Evolutionary conservation across 1,140 invertebrate genomes (phyloP).

Genomic region (Homarus americanus): DNA sequence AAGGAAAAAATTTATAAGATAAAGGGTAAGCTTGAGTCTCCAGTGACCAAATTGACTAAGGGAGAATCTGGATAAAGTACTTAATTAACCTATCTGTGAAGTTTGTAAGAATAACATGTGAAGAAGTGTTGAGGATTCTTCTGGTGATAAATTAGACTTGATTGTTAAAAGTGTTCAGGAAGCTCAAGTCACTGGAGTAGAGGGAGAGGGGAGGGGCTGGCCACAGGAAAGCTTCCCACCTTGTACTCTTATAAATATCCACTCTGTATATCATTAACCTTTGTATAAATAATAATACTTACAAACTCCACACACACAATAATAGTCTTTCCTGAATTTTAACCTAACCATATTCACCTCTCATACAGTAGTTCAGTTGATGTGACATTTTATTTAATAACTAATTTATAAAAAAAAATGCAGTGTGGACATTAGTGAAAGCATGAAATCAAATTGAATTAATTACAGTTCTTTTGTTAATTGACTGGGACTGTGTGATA

Average conservation of each 20-base stretch:
- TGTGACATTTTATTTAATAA: background rate
- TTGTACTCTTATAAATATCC: slow-evolving; percentile 22
- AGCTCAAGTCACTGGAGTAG: background rate
- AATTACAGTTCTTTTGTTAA: slow-evolving; percentile 12
- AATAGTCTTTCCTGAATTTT: too few relatives aligned
- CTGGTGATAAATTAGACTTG: too few relatives aligned
- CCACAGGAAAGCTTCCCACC: slow-evolving; percentile 2
- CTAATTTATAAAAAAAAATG: background rate
- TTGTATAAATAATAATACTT: background rate
- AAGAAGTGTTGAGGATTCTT: too few relatives aligned
- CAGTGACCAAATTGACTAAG: too few relatives aligned
- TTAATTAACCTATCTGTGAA: too few relatives aligned
- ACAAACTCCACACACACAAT: too few relatives aligned
- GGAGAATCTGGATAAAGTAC: too few relatives aligned
- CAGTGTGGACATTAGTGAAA: slow-evolving; percentile 30
- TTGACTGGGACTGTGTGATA: slow-evolving; percentile 22
- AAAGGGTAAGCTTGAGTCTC: too few relatives aligned
- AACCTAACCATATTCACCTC: background rate
- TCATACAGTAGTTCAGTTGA: background rate
- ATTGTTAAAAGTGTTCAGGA: background rate
- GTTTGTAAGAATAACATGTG: too few relatives aligned
- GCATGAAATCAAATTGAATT: slow-evolving; percentile 6
- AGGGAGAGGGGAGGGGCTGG: slow-evolving; percentile 1
- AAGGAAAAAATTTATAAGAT: too few relatives aligned
- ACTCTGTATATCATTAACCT: background rate